These are phyloP conservation scores for Melanostoma scalare DNA, from an alignment of 2,888 invertebrate genomes.

Conservation along the genomic window DNA sequence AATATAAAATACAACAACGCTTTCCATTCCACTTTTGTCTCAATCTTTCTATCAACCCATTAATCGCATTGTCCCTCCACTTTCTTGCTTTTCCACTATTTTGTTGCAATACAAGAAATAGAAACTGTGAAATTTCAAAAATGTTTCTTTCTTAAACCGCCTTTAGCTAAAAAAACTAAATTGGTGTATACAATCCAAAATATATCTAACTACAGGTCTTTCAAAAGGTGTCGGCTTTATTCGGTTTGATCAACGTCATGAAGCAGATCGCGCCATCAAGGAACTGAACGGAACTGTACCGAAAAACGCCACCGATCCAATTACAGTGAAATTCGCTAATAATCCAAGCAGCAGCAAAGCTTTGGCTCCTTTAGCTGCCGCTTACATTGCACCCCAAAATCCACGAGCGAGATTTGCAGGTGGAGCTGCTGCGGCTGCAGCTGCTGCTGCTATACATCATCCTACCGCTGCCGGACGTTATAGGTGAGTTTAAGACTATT, in stretches of 20 bases:
- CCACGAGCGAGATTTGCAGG: constrained; percentile 90
- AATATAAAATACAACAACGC: constrained; percentile 25
- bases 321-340: constrained; percentile 97
- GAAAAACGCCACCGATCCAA: constrained; percentile 93
- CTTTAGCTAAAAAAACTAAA: constrained; percentile 61
- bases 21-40: constrained; percentile 2
- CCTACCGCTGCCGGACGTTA: constrained; percentile 81
- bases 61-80: constrained; percentile 38
- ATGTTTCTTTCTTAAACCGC: constrained; percentile 37
- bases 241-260: constrained; percentile 94
- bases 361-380: constrained; percentile 91
- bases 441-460: constrained; percentile 81
- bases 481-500: constrained; percentile 76
- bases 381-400: constrained; percentile 91
- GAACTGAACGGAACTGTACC: constrained; percentile 95
- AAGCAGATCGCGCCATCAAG: constrained; percentile 95
- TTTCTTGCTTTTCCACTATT: constrained; percentile 11
- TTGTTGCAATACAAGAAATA: constrained; percentile 34
- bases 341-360: constrained; percentile 94
- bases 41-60: constrained; percentile 15
- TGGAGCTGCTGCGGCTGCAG: constrained; percentile 83
- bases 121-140: constrained; percentile 2
- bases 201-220: constrained; percentile 85
- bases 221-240: constrained; percentile 98
- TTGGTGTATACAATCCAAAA: constrained; percentile 67